Percentiles rank a stretch among this genome's conserved stretches.
Evolutionary conservation across 2,113 vertebrate species (phyloP).

Genomic region (Ardeotis arabs): DNA sequence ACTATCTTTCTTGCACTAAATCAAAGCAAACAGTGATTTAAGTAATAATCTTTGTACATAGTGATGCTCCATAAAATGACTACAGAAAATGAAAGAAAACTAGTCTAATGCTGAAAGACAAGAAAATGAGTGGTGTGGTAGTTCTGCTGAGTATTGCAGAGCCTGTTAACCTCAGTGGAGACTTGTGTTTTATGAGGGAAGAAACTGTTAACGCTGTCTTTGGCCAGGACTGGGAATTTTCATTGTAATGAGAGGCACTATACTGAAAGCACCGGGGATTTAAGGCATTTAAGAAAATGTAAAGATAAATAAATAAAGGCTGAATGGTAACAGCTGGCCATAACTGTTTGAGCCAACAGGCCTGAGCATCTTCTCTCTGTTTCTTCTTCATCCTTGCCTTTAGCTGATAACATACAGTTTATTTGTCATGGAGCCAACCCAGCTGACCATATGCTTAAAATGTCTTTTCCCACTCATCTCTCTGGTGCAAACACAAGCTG

Average conservation of each 20-base stretch:
- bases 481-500: not conserved
- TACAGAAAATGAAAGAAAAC: not conserved
- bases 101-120: not conserved
- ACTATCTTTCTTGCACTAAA: not conserved
- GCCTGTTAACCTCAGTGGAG: not conserved
- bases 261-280: not conserved
- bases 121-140: not conserved
- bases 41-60: not conserved
- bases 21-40: not conserved
- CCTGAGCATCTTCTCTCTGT: not conserved
- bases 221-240: not conserved
- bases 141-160: not conserved
- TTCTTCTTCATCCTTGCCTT: not conserved
- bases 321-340: not conserved
- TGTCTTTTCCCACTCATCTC: not conserved
- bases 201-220: rapidly evolving
- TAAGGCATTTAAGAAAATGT: not conserved
- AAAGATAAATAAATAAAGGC: not conserved
- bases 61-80: not conserved
- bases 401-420: not conserved
- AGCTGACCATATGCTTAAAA: not conserved
- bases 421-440: not conserved
- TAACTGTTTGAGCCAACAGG: not conserved
- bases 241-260: not conserved
- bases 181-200: not conserved